These are phyloP conservation scores for Aulostomus chinensis DNA, from an alignment of 2,797 vertebrate species.

Conservation along the genomic window DNA sequence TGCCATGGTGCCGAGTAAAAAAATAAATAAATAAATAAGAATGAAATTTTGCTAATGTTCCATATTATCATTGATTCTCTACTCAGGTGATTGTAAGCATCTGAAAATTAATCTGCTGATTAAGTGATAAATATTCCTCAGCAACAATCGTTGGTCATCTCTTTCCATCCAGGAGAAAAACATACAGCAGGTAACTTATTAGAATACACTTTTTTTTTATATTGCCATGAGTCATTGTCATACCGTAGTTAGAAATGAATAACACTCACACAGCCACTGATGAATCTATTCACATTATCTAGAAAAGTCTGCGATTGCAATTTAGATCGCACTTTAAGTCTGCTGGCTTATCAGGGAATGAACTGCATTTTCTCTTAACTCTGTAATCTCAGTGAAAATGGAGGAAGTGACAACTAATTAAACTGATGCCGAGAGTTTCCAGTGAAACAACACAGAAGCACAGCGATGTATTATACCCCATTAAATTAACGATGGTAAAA, in stretches of 20 bases:
- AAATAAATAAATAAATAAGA: not conserved
- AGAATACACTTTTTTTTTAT: not conserved
- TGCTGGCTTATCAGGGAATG: conserved; percentile 9
- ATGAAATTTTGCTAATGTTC: conserved; percentile 31
- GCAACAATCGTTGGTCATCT: not conserved
- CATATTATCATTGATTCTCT: conserved; percentile 1
- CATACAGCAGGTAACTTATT: not conserved
- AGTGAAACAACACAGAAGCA: conserved; percentile 4
- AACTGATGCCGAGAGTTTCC: conserved; percentile 9
- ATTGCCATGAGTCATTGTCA: not conserved
- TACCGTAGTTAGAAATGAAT: not conserved
- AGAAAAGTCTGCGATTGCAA: conserved; percentile 1
- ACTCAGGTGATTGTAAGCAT: too few species aligned
- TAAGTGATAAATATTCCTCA: not conserved
- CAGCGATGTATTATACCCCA: not conserved
- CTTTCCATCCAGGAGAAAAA: conserved; percentile 5
- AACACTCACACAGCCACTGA: not conserved
- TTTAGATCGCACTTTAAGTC: not conserved
- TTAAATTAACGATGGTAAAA: not conserved
- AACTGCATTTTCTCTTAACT: conserved; percentile 18
- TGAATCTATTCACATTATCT: conserved; percentile 10
- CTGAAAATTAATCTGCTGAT: too few species aligned
- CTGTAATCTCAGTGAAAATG: conserved; percentile 15
- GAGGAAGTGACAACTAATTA: conserved; percentile 20
- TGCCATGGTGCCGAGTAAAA: conserved; percentile 37